phyloP scores from a whole-genome alignment of 2,888 invertebrate species.

The Sarcophaga subvicina region DNA sequence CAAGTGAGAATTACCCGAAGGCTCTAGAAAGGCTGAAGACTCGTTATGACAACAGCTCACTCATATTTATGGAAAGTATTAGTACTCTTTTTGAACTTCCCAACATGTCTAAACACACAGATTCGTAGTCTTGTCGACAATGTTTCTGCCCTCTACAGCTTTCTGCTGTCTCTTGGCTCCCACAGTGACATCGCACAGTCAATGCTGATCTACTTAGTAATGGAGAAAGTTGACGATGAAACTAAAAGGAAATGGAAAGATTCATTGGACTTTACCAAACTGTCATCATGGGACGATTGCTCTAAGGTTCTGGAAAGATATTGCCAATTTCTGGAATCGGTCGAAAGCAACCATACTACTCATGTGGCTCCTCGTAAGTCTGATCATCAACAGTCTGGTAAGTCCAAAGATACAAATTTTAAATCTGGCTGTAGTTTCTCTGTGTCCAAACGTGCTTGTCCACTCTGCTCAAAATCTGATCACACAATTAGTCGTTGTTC shows the following conservation, averaged over 20 bases:
- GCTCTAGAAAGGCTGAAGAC: no score
- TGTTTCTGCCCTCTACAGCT: conserved; percentile 51
- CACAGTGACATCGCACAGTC: no score
- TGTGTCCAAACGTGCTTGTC: neutral
- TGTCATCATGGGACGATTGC: no score
- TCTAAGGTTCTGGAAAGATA: no score
- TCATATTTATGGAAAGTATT: no score
- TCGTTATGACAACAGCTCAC: no score
- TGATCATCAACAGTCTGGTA: neutral
- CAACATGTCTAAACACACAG: neutral
- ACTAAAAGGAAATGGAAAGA: no score
- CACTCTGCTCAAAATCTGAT: neutral
- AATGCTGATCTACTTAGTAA: no score
- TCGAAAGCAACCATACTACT: neutral
- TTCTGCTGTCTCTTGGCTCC: neutral
- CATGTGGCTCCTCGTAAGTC: neutral
- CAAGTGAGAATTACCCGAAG: no score
- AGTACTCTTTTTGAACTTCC: no score
- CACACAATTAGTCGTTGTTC: neutral
- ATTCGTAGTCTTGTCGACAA: conserved; percentile 35
- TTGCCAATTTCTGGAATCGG: neutral
- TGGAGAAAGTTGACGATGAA: no score
- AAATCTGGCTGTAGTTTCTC: neutral
- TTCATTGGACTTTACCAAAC: no score
- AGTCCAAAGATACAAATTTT: neutral